Evolutionary conservation across 2,888 invertebrate genomes (phyloP).

Genomic region (Tipula unca): DNA sequence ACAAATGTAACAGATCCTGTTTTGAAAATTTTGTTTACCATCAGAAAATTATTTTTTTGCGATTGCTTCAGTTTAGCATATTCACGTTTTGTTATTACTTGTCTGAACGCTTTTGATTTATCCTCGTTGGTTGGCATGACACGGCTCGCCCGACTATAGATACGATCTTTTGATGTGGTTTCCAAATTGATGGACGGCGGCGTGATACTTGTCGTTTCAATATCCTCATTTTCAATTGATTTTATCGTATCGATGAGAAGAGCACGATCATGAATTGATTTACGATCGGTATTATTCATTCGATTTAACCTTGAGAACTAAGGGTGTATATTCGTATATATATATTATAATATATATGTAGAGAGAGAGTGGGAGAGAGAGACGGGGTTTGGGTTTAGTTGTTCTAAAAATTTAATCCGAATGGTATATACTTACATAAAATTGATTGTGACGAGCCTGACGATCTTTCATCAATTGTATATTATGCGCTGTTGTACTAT

Average conservation of each 20-base stretch:
- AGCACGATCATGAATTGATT: not conserved
- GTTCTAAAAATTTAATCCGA: not conserved
- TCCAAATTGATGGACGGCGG: not conserved
- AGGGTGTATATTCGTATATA: not conserved
- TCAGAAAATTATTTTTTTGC: not conserved
- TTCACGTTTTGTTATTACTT: slow-evolving; percentile 23
- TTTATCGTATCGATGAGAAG: not conserved
- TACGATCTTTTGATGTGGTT: not conserved
- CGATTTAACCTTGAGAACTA: not conserved
- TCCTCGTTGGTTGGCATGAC: slow-evolving; percentile 33
- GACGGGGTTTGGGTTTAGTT: not conserved
- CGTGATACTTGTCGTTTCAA: not conserved
- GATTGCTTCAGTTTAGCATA: slow-evolving; percentile 28
- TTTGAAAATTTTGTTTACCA: not conserved
- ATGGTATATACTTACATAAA: not conserved
- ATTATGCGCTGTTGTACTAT: not conserved
- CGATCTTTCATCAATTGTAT: not conserved
- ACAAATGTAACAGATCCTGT: not conserved
- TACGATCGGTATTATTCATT: not conserved
- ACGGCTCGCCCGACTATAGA: slow-evolving; percentile 30
- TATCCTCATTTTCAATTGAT: too few species aligned
- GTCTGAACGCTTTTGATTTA: slow-evolving; percentile 30
- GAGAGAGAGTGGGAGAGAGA: not conserved
- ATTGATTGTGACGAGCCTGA: not conserved
- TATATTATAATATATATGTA: not conserved